Evolutionary conservation across 2,113 vertebrate genomes (phyloP).

Genomic region (Acanthisitta chloris): DNA sequence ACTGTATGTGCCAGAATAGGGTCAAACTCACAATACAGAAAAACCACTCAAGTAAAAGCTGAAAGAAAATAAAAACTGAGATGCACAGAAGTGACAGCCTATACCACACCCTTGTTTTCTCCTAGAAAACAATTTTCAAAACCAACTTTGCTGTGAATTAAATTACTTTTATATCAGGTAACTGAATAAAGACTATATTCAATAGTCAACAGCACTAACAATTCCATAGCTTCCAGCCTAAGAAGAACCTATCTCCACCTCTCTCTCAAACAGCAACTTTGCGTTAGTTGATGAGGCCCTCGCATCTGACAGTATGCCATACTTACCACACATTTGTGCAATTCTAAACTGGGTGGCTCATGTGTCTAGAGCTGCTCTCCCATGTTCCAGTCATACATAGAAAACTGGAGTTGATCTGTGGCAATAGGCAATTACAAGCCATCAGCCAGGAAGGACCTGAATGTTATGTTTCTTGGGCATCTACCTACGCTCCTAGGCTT

Average conservation of each 20-base stretch:
- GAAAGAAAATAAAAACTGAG: neutral
- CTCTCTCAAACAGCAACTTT: neutral
- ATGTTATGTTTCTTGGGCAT: neutral
- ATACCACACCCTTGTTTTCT: neutral
- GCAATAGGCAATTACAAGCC: neutral
- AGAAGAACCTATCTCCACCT: neutral
- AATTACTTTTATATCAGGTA: neutral
- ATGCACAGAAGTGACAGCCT: neutral
- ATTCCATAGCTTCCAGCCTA: neutral
- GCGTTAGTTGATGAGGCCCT: neutral
- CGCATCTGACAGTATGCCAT: neutral
- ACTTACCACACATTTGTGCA: neutral
- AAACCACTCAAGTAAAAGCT: neutral
- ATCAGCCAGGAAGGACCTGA: neutral
- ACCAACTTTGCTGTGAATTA: neutral
- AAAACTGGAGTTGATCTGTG: neutral
- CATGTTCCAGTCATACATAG: neutral
- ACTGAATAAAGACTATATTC: neutral
- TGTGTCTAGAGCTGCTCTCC: neutral
- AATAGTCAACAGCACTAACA: neutral
- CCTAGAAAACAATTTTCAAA: neutral
- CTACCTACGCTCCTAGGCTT: neutral
- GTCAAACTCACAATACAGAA: neutral
- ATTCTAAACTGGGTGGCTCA: neutral
- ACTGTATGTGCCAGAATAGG: neutral